Conservation (phyloP, 1,140 invertebrate genomes). For the Lordiphosa stackelbergi region DNA sequence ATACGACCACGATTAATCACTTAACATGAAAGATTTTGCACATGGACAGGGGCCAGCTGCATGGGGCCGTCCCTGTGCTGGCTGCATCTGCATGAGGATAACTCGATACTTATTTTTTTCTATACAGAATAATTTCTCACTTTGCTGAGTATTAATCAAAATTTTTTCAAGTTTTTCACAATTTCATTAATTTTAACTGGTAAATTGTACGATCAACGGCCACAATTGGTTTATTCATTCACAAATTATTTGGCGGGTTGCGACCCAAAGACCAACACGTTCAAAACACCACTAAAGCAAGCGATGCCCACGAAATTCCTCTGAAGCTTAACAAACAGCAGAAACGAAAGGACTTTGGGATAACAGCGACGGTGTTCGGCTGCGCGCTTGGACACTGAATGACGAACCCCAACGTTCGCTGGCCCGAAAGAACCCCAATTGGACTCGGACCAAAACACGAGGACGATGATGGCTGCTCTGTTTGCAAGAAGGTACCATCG, state of each 20-base stretch:
- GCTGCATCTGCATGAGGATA: conserved; percentile 12
- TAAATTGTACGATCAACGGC: background rate
- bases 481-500: conserved; percentile 68
- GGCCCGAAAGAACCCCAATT: conserved; percentile 33
- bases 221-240: conserved; percentile 43
- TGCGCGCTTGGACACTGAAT: conserved; percentile 51
- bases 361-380: conserved; percentile 37
- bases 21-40: conserved; percentile 27
- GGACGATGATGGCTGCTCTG: conserved; percentile 70
- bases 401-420: conserved; percentile 40
- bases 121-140: too few species aligned
- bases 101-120: conserved; percentile 20
- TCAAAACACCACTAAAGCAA: conserved; percentile 47
- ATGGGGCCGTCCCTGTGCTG: background rate
- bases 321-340: conserved; percentile 25
- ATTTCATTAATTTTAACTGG: background rate
- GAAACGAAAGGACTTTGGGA: conserved; percentile 36
- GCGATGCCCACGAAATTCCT: conserved; percentile 32
- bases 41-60: too few species aligned
- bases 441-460: conserved; percentile 50
- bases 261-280: conserved; percentile 50
- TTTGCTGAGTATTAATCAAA: too few species aligned
- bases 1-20: conserved; percentile 69
- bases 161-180: background rate
- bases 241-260: conserved; percentile 25